Percentiles rank a stretch among this genome's conserved stretches.
These are phyloP conservation scores for Aethes cnicana DNA, from an alignment of 2,888 invertebrate species.

Conservation along the genomic window DNA sequence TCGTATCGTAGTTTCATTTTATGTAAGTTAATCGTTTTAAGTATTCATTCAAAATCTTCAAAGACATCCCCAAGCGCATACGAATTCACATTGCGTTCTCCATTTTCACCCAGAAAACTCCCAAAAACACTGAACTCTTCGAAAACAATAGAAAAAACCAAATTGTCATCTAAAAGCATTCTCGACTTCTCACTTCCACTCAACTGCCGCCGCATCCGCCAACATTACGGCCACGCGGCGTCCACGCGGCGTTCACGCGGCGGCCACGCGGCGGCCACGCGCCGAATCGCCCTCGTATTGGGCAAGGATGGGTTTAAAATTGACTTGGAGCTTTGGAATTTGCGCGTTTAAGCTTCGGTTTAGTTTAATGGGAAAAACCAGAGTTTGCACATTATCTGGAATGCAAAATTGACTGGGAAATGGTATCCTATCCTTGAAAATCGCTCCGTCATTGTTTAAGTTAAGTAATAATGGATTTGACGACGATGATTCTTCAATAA, in stretches of 20 bases:
- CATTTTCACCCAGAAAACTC: too few species aligned
- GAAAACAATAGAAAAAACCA: slow-evolving; percentile 12
- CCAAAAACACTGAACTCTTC: not conserved
- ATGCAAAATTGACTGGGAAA: too few species aligned
- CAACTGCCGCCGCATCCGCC: slow-evolving; percentile 52
- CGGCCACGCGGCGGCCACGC: slow-evolving; percentile 1
- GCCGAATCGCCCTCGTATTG: slow-evolving; percentile 54
- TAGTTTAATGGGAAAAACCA: slow-evolving; percentile 3
- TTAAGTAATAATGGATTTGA: too few species aligned
- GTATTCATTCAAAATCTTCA: too few species aligned
- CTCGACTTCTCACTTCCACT: slow-evolving; percentile 54
- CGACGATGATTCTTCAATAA: too few species aligned
- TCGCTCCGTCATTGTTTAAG: too few species aligned
- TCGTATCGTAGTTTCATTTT: slow-evolving; percentile 7
- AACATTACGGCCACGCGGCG: too few species aligned
- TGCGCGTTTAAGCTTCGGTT: slow-evolving; percentile 1
- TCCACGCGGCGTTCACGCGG: too few species aligned
- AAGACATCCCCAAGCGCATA: not conserved
- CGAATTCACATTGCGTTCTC: too few species aligned
- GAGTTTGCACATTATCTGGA: too few species aligned
- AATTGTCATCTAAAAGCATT: slow-evolving; percentile 26
- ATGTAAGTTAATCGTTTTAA: not conserved
- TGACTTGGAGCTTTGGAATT: slow-evolving; percentile 35
- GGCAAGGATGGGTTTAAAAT: slow-evolving; percentile 47
- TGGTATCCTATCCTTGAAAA: too few species aligned